Conservation (phyloP, 2,113 vertebrate species). For the Spizaetus ornatus region DNA sequence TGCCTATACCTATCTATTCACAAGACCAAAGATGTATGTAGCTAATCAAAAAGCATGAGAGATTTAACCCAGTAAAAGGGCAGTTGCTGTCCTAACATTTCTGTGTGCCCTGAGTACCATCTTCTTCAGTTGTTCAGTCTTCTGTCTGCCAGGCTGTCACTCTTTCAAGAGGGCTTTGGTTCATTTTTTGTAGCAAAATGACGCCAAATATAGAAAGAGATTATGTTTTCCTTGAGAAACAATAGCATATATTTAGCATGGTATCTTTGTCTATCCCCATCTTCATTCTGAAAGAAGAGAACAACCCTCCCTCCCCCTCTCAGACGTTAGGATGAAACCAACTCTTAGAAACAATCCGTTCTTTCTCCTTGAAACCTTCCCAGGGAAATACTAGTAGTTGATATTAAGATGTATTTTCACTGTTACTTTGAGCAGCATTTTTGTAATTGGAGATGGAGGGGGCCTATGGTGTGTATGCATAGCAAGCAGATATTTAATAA, state of each 20-base stretch:
- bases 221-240: neutral
- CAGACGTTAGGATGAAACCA: neutral
- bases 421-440: neutral
- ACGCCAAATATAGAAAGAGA: neutral
- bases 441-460: neutral
- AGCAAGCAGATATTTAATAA: neutral
- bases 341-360: neutral
- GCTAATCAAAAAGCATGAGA: neutral
- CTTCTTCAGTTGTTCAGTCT: neutral
- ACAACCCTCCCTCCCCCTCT: neutral
- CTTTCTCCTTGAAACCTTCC: neutral
- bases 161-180: neutral
- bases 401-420: neutral
- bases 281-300: neutral
- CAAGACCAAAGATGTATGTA: neutral
- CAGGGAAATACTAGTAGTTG: neutral
- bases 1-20: neutral
- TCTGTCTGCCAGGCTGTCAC: accelerated
- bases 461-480: neutral
- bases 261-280: neutral
- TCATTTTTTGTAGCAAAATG: neutral
- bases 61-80: neutral
- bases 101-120: accelerated
- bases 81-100: neutral
- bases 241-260: neutral